These are phyloP conservation scores for Kryphioiulus occultus DNA, from an alignment of 2,888 invertebrate genomes.

Conservation along the genomic window DNA sequence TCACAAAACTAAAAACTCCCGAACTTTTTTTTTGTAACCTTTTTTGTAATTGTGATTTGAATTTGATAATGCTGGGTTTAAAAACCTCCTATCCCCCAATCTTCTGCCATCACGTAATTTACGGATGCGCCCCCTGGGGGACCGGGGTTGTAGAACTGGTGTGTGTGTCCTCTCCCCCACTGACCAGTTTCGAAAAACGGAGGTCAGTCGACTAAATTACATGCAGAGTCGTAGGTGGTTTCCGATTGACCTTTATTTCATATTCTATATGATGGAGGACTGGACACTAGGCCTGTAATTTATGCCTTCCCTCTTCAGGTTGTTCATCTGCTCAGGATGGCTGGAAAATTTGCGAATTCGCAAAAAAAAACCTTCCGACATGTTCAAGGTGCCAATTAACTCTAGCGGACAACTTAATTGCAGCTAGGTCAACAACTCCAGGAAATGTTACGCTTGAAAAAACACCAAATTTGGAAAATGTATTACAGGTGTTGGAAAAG, in stretches of 20 bases:
- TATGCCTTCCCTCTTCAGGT: conserved; percentile 18
- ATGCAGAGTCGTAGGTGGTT: conserved; percentile 17
- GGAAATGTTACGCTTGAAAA: not conserved
- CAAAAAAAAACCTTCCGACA: not conserved
- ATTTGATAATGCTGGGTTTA: conserved; percentile 11
- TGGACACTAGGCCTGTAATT: conserved; percentile 7
- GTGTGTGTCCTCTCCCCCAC: not conserved
- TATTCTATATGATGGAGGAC: not conserved
- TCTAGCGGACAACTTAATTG: conserved; percentile 26
- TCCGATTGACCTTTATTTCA: conserved; percentile 21
- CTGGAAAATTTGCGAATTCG: not conserved
- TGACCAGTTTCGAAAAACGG: not conserved
- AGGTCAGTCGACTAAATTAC: conserved; percentile 8
- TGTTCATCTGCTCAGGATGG: not conserved
- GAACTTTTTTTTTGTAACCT: no score
- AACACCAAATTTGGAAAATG: not conserved
- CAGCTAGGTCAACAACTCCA: conserved; percentile 18
- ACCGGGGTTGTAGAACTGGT: conserved; percentile 25
- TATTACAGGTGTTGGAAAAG: not conserved
- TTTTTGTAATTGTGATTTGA: not conserved
- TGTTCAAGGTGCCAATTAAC: conserved; percentile 31
- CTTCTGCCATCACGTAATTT: not conserved
- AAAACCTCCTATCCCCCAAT: conserved; percentile 12
- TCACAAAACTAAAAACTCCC: not conserved
- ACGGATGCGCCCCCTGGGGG: conserved; percentile 29